Evolutionary conservation across 2,797 vertebrate genomes (phyloP), one percentile per base, ranked within the genome.

Genomic region (Lacerta bilineata): DNA sequence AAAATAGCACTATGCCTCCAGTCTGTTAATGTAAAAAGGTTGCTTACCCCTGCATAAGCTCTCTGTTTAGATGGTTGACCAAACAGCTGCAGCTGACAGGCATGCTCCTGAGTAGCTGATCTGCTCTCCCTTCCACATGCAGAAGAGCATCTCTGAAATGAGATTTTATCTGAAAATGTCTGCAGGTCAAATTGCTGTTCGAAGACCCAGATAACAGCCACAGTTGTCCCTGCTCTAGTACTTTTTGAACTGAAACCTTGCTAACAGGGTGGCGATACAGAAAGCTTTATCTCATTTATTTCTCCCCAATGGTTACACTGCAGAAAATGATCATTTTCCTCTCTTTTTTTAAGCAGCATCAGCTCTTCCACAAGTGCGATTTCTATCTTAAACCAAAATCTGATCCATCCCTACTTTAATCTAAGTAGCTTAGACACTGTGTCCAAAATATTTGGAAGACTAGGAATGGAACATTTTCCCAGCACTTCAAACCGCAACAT

Each of bases 361-460:
- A 33, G 15, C 8, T 27, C 10, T 33, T 72, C 33, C 18, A 72
- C 15, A 8, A 8, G 64, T 10, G 17, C 27, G 83, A 74, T 15
- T 88, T 85, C 74, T 74, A 78, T 83, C 43, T 71, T 46, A 91
- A 87, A 1, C 3, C 10, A 43, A 83, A 36, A 69, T 23, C 4
- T 39, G 75, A 0, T 79, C 2, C 43, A 78, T 2, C 23, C 50
- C 17, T 27, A n/a, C 68, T 80, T 85, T 85, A 36, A 39, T 85
- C 8, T 50, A 80, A 72, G 66, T 72, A 72, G 29, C 20, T 64
- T 78, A 33, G 11, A 41, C 50, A 15, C 33, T 6, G 59, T 61
- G 71, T 87, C 29, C 27, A 46, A 83, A 71, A 71, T 50, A 69
- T 46, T n/a, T 86, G 43, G 15, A 80, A 69, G 55, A 80, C 61